A percentile compares a stretch with the other conserved stretches of the same genome.
Evolutionary conservation across 2,113 vertebrate genomes (phyloP).

Genomic region (Microcebus ravelobensis): DNA sequence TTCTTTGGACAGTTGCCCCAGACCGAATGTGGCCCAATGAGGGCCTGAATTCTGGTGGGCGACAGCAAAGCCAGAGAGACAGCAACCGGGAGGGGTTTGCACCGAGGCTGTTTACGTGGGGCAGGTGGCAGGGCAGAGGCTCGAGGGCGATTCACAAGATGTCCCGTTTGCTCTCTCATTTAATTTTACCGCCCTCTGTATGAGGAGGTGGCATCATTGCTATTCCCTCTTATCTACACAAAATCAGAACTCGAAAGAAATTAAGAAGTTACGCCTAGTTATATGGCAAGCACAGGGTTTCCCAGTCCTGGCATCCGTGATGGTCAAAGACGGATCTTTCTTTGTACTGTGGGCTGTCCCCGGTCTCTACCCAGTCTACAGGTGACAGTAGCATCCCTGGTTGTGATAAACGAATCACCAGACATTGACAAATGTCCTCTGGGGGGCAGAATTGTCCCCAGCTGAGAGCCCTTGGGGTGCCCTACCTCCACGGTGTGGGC

Average conservation of each 20-base stretch:
- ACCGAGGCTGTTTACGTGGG: fast-evolving
- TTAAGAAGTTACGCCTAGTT: fast-evolving
- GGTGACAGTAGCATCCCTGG: no score
- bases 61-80: no score
- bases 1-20: not conserved
- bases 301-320: fast-evolving
- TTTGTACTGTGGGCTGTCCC: fast-evolving
- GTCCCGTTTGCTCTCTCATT: fast-evolving
- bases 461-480: not conserved
- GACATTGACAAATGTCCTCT: not conserved
- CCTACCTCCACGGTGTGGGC: fast-evolving
- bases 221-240: fast-evolving
- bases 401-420: not conserved
- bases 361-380: not conserved
- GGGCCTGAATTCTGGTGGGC: not conserved
- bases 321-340: fast-evolving
- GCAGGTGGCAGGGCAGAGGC: not conserved
- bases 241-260: not conserved
- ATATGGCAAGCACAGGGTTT: no score
- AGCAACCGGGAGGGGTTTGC: fast-evolving
- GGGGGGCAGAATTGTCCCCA: not conserved
- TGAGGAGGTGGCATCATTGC: fast-evolving
- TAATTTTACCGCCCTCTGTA: no score
- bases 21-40: not conserved
- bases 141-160: fast-evolving